Base-by-base conservation (phyloP, 2,797 vertebrate genomes). In the Trematomus bernacchii region DNA sequence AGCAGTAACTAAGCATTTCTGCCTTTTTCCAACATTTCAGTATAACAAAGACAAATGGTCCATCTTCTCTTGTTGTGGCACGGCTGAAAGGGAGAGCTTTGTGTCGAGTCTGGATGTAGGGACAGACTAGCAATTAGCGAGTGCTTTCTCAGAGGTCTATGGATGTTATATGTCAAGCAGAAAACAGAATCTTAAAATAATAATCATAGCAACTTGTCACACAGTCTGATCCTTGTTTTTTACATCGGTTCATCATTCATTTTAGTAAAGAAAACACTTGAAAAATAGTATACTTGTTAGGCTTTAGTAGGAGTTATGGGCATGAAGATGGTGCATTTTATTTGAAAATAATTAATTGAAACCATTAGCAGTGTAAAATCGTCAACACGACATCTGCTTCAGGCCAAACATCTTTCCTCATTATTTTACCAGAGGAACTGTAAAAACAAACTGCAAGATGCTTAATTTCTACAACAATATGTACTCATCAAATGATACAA, bases 61-160 rank as follows among this genome's bases (percentile, higher is more conserved):
- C 43, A 79, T 84, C 75, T 55, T 63, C 37, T 47, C 51, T 44
- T 21, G 27, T 62, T 62, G 63, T 70, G 40, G 54, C 58, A 55
- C 44, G 50, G 70, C 61, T 82, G 40, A 71, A 61, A 69, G 6
- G 6, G 9, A 71, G 58, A 81, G 37, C 53, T 47, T 47, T 72
- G 58, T 63, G 53, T 52, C 62, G 23, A 80, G 30, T 69, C 58
- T 74, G 55, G 67, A 76, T 66, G 62, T 48, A 60, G 61, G 82
- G 70, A 79, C 47, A 71, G 60, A 82, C n/a, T 40, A 13, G 77
- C 78, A 83, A 82, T 87, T 84, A 83, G 58, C 9, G 47, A 59
- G 64, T 59, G 63, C 71, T 70, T 71, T 87, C 60, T 76, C 65
- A 23, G 54, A 82, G 57, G 77, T 76, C 74, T 57, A 54, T 46